Conservation (phyloP, 2,888 invertebrate species). For the Neelides folsomi region DNA sequence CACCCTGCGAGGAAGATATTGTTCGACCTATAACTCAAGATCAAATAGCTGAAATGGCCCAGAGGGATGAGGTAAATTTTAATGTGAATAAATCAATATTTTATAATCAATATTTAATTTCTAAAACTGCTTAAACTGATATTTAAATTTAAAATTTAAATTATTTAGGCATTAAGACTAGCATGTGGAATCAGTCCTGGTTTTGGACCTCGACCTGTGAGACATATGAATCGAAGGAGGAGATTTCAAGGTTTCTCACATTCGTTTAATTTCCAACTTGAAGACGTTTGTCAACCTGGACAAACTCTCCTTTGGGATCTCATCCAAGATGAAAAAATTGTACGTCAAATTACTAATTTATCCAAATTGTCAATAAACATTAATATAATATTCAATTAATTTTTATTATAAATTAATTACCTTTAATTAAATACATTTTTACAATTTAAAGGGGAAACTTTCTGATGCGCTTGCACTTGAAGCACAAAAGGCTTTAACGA, state of each 20-base stretch:
- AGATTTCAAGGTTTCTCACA: slow-evolving; percentile 30
- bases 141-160: too few relatives aligned
- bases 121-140: too few relatives aligned
- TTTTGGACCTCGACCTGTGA: slow-evolving; percentile 25
- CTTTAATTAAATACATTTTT: slow-evolving; percentile 9
- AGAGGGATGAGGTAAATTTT: slow-evolving; percentile 45
- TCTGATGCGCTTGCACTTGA: slow-evolving; percentile 85
- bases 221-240: slow-evolving; percentile 22
- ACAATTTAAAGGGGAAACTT: slow-evolving; percentile 52
- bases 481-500: slow-evolving; percentile 82
- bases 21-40: slow-evolving; percentile 33
- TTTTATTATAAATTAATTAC: too few relatives aligned
- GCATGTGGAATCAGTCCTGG: slow-evolving; percentile 15
- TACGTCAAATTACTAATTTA: slow-evolving; percentile 40
- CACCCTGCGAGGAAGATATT: slow-evolving; percentile 67
- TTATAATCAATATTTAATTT: too few relatives aligned
- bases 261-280: slow-evolving; percentile 35
- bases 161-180: slow-evolving; percentile 13
- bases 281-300: slow-evolving; percentile 76
- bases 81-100: too few relatives aligned
- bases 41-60: slow-evolving; percentile 49
- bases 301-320: slow-evolving; percentile 89
- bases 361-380: background rate
- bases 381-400: too few relatives aligned
- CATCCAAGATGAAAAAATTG: slow-evolving; percentile 78